phyloP scores from a whole-genome alignment of 2,113 vertebrate species.

The Macrotis lagotis region DNA sequence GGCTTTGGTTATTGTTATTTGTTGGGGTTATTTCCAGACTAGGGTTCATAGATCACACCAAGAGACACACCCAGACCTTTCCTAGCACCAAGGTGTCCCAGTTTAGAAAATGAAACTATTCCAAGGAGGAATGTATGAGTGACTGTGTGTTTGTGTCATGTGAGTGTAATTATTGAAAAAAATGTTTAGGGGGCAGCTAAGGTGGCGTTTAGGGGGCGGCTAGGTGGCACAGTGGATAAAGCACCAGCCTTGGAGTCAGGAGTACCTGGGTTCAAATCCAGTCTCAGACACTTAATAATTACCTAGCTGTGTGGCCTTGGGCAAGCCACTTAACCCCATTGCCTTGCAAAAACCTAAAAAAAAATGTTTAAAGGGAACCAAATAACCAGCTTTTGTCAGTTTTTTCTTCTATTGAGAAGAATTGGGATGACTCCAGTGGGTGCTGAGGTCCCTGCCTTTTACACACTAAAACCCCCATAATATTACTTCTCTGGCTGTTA shows the following conservation, averaged over 20 bases:
- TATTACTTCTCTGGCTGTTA: background rate
- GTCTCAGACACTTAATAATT: no score
- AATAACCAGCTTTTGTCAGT: background rate
- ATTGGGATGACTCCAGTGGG: background rate
- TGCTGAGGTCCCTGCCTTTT: background rate
- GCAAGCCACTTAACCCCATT: no score
- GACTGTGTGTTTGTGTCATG: background rate
- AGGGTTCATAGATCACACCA: background rate
- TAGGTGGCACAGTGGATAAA: no score
- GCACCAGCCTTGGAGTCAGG: no score
- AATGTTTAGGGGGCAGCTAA: no score
- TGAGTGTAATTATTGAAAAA: accelerated
- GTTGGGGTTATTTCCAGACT: background rate
- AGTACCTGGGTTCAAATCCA: no score
- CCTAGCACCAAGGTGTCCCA: background rate
- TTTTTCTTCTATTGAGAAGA: conserved; percentile 1
- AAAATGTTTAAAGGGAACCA: background rate
- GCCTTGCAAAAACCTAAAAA: no score
- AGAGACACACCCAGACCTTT: background rate
- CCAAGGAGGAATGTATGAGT: background rate
- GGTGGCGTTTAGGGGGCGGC: no score
- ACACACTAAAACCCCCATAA: background rate
- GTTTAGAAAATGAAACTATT: background rate
- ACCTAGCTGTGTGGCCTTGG: no score
- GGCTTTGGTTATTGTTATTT: background rate